Base-by-base conservation (phyloP, 2,113 vertebrate species). In the Paradisaea rubra region DNA sequence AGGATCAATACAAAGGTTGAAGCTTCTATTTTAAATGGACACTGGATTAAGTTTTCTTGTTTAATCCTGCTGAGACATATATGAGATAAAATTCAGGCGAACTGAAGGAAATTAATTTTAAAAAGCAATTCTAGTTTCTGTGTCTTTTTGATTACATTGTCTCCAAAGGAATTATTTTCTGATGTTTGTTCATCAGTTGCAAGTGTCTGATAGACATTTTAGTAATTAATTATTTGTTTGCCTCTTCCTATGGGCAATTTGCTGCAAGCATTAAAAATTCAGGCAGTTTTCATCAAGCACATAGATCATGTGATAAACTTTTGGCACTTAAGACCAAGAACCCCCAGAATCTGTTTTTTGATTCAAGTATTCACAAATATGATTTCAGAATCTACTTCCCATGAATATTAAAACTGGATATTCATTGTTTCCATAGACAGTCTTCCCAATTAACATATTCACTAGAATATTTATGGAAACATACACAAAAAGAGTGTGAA, bases 371-470 rank as follows among this genome's bases (percentile, higher is more conserved):
- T 91, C 87, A 92, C 59, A 88, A 91, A 88, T 88, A 93, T 63
- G 47, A 95, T 91, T 95, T 95, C 85, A 88, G 90, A 97, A 95
- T 91, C 68, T 69, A 91, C 54, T 80, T 95, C 52, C 64, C 63
- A 93, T 93, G 93, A 95, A 96, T 97, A 97, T 88, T 95, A 94
- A 96, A 94, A 92, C 39, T 77, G 42, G 79, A 70, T 91, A 88
- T 31, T 93, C 94, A 95, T 96, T 96, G 93, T 95, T 95, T 85
- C 56, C 91, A 89, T 71, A 93, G 88, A 95, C 74, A 95, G 76
- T 78, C 86, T 95, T 93, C 79, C 50, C 76, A 88, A 95, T 97
- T 97, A 96, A 95, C 89, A 97, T 95, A 95, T 90, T 93, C 85
- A 86, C 88, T 88, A 88, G 79, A 85, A 86, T 95, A 96, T 95